Percentiles rank a stretch among this genome's conserved stretches.
phyloP scores from a whole-genome alignment of 2,888 invertebrate genomes.

The Nectonema munidae region DNA sequence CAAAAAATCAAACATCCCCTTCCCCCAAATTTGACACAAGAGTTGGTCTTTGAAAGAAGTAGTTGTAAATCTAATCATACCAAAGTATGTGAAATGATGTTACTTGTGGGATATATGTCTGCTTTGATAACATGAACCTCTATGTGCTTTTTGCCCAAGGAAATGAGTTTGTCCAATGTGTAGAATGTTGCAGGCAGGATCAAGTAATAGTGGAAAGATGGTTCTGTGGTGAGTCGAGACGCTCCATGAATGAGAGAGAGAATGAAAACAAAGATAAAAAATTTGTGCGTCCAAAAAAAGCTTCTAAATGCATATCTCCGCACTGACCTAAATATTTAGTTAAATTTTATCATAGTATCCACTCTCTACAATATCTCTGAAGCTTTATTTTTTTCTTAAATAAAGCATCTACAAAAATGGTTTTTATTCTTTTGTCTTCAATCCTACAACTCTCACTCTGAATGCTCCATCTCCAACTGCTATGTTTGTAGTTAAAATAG shows the following conservation, averaged over 20 bases:
- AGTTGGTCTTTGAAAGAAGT: no score
- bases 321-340: no score
- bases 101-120: slow-evolving; percentile 46
- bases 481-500: no score
- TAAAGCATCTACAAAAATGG: no score
- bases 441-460: no score
- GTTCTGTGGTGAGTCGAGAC: slow-evolving; percentile 37
- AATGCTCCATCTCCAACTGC: no score
- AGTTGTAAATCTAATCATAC: not conserved
- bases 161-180: slow-evolving; percentile 60
- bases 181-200: slow-evolving; percentile 44
- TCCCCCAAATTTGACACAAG: no score
- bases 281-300: slow-evolving; percentile 67
- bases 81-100: not conserved
- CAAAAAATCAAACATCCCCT: no score
- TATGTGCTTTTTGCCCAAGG: slow-evolving; percentile 54
- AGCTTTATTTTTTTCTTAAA: no score
- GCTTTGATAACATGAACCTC: slow-evolving; percentile 68
- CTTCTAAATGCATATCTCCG: slow-evolving; percentile 44
- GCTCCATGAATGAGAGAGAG: slow-evolving; percentile 57
- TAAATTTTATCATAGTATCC: no score
- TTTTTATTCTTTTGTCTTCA: no score
- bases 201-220: slow-evolving; percentile 8
- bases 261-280: slow-evolving; percentile 51
- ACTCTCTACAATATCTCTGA: no score